phyloP scores from a whole-genome alignment of 2,797 vertebrate genomes.

The Scolopax bukidnonensis region DNA sequence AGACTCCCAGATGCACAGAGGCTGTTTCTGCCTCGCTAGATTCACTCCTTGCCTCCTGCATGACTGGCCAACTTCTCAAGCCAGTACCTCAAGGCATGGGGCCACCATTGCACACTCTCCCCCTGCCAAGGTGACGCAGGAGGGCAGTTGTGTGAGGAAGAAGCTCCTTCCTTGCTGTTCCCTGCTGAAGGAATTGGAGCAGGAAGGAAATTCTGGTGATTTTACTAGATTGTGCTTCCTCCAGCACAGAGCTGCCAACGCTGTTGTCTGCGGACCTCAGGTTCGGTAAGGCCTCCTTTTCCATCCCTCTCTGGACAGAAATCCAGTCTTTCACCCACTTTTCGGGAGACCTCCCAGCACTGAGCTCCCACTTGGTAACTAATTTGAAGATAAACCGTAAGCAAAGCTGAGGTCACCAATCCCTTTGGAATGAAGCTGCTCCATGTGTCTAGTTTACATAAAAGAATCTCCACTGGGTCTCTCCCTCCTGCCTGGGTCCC shows the following conservation, averaged over 20 bases:
- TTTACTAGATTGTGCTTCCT: background rate
- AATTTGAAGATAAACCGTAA: background rate
- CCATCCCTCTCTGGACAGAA: background rate
- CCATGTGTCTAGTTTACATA: background rate
- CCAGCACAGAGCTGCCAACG: background rate
- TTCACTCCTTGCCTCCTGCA: background rate
- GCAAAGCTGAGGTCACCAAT: background rate
- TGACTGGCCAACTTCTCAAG: background rate
- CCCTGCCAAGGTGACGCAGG: accelerated
- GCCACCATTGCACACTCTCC: background rate
- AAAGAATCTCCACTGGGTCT: background rate
- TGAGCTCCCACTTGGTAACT: background rate
- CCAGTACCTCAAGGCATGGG: background rate
- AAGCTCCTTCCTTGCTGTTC: background rate
- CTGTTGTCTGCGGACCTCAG: background rate
- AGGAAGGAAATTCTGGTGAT: background rate
- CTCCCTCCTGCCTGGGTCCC: background rate
- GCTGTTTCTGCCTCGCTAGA: background rate
- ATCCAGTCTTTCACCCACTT: background rate
- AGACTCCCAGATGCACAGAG: background rate
- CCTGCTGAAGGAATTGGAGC: background rate
- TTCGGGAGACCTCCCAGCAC: background rate
- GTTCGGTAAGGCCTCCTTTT: background rate
- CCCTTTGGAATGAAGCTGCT: background rate
- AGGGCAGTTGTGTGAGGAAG: background rate